phyloP scores from a whole-genome alignment of 1,140 invertebrate species.

The Cyclargus thomasi region DNA sequence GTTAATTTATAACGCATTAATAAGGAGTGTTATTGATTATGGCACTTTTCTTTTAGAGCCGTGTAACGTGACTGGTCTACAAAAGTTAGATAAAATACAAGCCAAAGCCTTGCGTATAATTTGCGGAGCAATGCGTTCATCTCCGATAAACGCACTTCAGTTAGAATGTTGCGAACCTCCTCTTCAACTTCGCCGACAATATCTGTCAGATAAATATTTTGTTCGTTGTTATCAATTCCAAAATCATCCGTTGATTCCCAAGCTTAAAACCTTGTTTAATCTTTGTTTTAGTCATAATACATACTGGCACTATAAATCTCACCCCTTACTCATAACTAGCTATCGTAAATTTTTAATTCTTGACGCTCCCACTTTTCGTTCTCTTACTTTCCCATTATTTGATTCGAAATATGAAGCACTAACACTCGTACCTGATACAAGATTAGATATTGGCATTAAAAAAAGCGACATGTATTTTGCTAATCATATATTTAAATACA shows the following conservation, averaged over 20 bases:
- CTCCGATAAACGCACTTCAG: slow-evolving; percentile 25
- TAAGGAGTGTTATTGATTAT: slow-evolving; percentile 18
- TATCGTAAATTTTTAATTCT: background rate
- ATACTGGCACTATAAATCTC: slow-evolving; percentile 19
- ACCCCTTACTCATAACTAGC: slow-evolving; percentile 2
- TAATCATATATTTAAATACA: slow-evolving; percentile 5
- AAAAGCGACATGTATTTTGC: background rate
- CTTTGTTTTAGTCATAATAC: background rate
- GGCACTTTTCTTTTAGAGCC: slow-evolving; percentile 20
- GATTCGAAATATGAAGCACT: slow-evolving; percentile 17
- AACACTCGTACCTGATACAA: background rate
- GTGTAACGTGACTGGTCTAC: slow-evolving; percentile 1
- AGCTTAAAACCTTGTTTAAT: slow-evolving; percentile 10
- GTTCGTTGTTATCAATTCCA: slow-evolving; percentile 17
- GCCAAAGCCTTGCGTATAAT: no score
- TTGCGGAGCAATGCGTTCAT: no score
- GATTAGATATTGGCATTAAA: background rate
- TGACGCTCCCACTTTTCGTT: slow-evolving; percentile 1
- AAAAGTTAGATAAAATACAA: slow-evolving; percentile 25
- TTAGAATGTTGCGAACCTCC: slow-evolving; percentile 26
- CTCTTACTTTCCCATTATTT: slow-evolving; percentile 11
- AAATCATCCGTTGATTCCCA: slow-evolving; percentile 13
- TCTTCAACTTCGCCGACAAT: slow-evolving; percentile 23
- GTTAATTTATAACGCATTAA: slow-evolving; percentile 22
- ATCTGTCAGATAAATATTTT: slow-evolving; percentile 23